Evolutionary conservation across 2,113 vertebrate species (phyloP).

Genomic region (Hypocryptadius cinnamomeus): DNA sequence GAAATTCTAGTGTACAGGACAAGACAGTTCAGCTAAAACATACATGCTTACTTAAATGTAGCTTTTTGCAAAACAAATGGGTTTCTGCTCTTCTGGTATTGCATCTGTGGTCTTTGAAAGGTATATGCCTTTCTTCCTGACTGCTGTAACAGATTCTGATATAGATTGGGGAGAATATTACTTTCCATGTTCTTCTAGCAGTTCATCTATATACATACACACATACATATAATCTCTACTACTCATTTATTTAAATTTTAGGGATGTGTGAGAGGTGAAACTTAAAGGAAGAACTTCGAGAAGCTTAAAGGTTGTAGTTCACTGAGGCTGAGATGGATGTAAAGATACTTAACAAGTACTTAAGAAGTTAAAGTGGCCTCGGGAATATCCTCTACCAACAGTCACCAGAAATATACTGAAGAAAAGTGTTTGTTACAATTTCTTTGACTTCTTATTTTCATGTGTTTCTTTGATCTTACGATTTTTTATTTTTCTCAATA

Average conservation of each 20-base stretch:
- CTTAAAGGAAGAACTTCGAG: too few species aligned
- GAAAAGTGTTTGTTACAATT: background rate
- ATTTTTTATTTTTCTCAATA: slow-evolving; percentile 39
- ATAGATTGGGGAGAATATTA: background rate
- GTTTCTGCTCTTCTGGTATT: background rate
- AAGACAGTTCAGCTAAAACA: background rate
- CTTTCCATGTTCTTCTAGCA: background rate
- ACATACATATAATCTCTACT: background rate
- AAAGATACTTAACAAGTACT: background rate
- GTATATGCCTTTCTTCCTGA: background rate
- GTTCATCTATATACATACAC: background rate
- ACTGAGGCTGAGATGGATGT: background rate
- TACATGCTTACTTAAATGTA: background rate
- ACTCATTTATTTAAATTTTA: background rate
- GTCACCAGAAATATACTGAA: background rate
- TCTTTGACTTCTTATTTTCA: background rate
- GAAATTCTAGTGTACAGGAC: background rate
- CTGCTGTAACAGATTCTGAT: background rate
- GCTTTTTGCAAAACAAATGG: background rate
- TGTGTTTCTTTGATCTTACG: background rate
- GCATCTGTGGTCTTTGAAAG: background rate
- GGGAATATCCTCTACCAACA: background rate
- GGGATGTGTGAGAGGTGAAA: background rate
- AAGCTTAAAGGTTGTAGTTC: background rate
- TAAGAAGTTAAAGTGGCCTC: background rate